A percentile compares a stretch with the other conserved stretches of the same genome.
These are phyloP conservation scores for Mesorhabditis spiculigera DNA, from an alignment of 2,888 invertebrate genomes.

Conservation along the genomic window DNA sequence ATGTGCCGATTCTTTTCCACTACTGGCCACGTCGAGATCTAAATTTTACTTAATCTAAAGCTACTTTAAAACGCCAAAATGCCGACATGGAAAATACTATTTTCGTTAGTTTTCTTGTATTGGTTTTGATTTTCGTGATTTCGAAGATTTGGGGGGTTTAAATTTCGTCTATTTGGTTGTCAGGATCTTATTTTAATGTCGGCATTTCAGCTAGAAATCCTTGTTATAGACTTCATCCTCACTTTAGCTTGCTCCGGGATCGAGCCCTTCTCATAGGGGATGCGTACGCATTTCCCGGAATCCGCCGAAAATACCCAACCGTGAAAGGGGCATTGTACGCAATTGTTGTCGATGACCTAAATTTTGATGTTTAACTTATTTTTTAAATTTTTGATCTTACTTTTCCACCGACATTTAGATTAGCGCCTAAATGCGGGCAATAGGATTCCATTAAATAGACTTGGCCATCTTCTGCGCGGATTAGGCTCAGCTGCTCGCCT, in stretches of 20 bases:
- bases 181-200: no score
- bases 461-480: constrained; percentile 68
- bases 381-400: constrained; percentile 12
- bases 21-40: constrained; percentile 70
- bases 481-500: constrained; percentile 74
- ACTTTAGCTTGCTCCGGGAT: constrained; percentile 70
- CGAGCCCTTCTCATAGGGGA: constrained; percentile 70
- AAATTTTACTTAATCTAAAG: constrained; percentile 2
- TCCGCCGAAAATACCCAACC: constrained; percentile 76
- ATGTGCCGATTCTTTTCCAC: constrained; percentile 73
- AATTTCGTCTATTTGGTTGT: no score
- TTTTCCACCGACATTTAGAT: constrained; percentile 75
- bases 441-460: constrained; percentile 77
- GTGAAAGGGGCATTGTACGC: constrained; percentile 84
- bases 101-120: neutral
- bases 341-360: constrained; percentile 65
- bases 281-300: constrained; percentile 73
- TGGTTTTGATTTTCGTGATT: neutral
- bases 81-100: no score
- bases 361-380: neutral
- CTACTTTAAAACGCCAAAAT: no score
- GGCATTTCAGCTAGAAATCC: no score
- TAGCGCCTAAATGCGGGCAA: constrained; percentile 85
- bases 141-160: no score
- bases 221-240: neutral